Evolutionary conservation across 1,140 invertebrate species (phyloP).

Genomic region (Zaprionus capensis): DNA sequence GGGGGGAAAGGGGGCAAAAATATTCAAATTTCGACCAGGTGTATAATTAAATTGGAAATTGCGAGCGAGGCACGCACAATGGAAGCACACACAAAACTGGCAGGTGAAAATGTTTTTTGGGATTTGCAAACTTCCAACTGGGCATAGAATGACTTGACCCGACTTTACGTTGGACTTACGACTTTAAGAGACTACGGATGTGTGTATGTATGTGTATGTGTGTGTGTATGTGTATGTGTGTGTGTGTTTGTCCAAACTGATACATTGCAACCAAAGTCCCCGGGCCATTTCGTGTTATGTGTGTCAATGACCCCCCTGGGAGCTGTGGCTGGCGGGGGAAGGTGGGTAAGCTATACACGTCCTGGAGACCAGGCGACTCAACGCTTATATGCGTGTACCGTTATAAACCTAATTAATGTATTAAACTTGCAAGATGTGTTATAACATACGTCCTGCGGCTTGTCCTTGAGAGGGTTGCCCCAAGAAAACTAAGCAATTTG

Average conservation of each 20-base stretch:
- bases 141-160: constrained; percentile 55
- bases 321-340: not conserved
- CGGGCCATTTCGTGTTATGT: constrained; percentile 59
- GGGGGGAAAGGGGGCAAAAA: constrained; percentile 35
- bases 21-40: constrained; percentile 74
- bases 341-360: not conserved
- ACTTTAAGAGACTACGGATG: not conserved
- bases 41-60: constrained; percentile 76
- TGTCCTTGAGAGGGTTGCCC: constrained; percentile 18
- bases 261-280: constrained; percentile 35
- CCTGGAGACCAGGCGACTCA: not conserved
- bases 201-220: not conserved
- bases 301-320: constrained; percentile 73
- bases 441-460: constrained; percentile 14
- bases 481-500: not conserved
- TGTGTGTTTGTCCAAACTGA: constrained; percentile 27
- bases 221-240: not conserved
- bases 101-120: constrained; percentile 38
- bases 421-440: constrained; percentile 71
- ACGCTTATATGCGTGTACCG: constrained; percentile 57
- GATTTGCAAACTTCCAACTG: constrained; percentile 50
- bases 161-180: constrained; percentile 1
- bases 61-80: constrained; percentile 50
- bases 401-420: constrained; percentile 78
- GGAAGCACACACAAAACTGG: constrained; percentile 4